These are phyloP conservation scores for Fragum sueziense DNA, from an alignment of 2,888 invertebrate species.

Conservation along the genomic window DNA sequence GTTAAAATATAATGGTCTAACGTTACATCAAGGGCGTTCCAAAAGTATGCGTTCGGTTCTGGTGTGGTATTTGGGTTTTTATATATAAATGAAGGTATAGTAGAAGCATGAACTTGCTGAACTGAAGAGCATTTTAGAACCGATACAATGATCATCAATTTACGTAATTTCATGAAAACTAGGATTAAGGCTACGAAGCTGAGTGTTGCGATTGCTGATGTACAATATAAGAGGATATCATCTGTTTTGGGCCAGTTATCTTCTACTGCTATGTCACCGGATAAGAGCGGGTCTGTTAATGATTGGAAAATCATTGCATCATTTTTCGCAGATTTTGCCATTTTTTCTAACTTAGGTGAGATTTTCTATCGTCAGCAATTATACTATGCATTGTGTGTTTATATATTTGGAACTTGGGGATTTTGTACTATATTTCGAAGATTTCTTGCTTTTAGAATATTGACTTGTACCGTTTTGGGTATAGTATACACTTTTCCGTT, in stretches of 20 bases:
- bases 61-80: slow-evolving; percentile 18
- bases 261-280: slow-evolving; percentile 19
- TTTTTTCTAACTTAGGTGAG: slow-evolving; percentile 25
- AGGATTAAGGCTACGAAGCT: slow-evolving; percentile 1
- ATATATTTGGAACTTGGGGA: slow-evolving; percentile 25
- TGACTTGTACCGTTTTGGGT: not conserved
- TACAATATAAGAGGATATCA: slow-evolving; percentile 24
- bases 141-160: slow-evolving; percentile 19
- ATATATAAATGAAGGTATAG: slow-evolving; percentile 30
- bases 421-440: slow-evolving; percentile 4
- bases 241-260: slow-evolving; percentile 11
- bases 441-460: not conserved
- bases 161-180: slow-evolving; percentile 21
- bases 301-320: slow-evolving; percentile 28
- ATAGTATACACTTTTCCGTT: slow-evolving; percentile 10
- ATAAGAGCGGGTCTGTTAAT: slow-evolving; percentile 30
- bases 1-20: slow-evolving; percentile 28
- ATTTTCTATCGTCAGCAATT: slow-evolving; percentile 23
- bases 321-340: slow-evolving; percentile 26
- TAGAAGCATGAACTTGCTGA: slow-evolving; percentile 11
- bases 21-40: slow-evolving; percentile 13
- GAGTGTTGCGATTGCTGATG: slow-evolving; percentile 18
- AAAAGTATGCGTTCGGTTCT: slow-evolving; percentile 12
- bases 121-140: slow-evolving; percentile 16
- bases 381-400: slow-evolving; percentile 22